These are phyloP conservation scores for Cremastinae sp. DNA, from an alignment of 2,888 invertebrate species.

Conservation along the genomic window DNA sequence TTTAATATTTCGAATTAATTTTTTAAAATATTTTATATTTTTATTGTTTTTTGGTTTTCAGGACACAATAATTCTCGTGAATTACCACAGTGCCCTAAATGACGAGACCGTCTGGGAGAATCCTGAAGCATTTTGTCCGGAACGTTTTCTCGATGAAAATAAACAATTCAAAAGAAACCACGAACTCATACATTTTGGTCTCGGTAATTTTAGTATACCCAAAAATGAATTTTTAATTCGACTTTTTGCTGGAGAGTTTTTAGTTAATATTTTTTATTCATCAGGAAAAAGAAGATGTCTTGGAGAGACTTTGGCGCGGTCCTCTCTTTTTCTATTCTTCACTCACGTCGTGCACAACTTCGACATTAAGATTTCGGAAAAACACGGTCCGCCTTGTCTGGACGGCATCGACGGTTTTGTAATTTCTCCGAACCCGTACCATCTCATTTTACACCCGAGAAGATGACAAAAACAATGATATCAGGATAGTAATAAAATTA, in stretches of 20 bases:
- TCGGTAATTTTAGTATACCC: constrained; percentile 81
- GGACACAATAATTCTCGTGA: constrained; percentile 84
- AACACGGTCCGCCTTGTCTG: constrained; percentile 79
- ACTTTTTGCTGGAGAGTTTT: background rate
- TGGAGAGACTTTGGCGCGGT: constrained; percentile 80
- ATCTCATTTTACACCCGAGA: constrained; percentile 71
- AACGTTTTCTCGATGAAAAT: constrained; percentile 84
- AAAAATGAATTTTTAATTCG: background rate
- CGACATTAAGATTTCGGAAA: constrained; percentile 73
- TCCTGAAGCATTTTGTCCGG: constrained; percentile 84
- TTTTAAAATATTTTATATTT: background rate
- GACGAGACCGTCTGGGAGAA: constrained; percentile 83
- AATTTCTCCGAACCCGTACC: constrained; percentile 82
- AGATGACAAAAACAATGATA: background rate
- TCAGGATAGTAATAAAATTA: background rate
- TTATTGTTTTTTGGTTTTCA: constrained; percentile 66
- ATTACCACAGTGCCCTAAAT: constrained; percentile 84
- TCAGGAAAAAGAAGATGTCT: constrained; percentile 80
- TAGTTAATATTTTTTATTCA: constrained; percentile 16
- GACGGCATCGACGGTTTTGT: constrained; percentile 83
- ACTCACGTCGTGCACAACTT: constrained; percentile 79
- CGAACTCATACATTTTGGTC: constrained; percentile 85
- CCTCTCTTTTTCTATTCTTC: constrained; percentile 79
- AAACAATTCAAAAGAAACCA: constrained; percentile 82
- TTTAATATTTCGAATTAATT: background rate